Evolutionary conservation across 2,113 vertebrate species (phyloP), one percentile per base, ranked within the genome.

Genomic region (Leucosticte australis): DNA sequence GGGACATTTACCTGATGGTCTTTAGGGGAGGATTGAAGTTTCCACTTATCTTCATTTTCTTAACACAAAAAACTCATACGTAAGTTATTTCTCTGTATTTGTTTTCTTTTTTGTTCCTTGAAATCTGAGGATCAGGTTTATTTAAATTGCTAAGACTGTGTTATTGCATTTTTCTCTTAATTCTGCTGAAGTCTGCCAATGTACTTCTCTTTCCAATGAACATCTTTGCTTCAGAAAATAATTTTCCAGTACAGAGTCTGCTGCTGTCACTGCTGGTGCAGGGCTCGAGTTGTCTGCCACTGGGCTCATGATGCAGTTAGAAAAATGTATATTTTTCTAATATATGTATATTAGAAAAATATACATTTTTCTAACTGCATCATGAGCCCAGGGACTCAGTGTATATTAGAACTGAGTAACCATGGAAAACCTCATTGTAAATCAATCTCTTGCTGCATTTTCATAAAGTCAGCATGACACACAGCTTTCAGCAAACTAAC

Each of bases 21-120:
- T 57, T 37, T 7, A 41, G 59, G 16, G 62, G 23, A 60, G 9
- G 15, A 56, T 17, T 86, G 13, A 89, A 8, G 14, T 79, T 92
- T 44, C 53, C 12, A 30, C 18, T 6, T 37, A n/a, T 39, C 7
- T 57, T 57, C 4, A 8, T 35, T 75, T 10, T 57, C 30, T 62
- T 75, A 53, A 70, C 16, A 46, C 4, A 55, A 31, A 62, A 11
- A 4, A 2, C 1, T 2, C 3, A 4, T 20, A 13, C 8, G 10
- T 46, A 60, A 50, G 13, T 53, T 62, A n/a, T 52, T 79, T 42
- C 8, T 73, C 7, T 55, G 17, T 17, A 7, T 30, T 55, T 53
- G 11, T 53, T 82, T 53, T 53, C 39, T 42, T 50, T 44, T 79
- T 75, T 92, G 8, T 73, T 47, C 6, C 41, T 62, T 47, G 50